A percentile compares a stretch with the other conserved stretches of the same genome.
Conservation (phyloP, 2,113 vertebrate species). For the human region GRCh38 chr5:112399001-112399500, state of each 20-base stretch:
- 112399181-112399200: neutral
- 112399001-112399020: neutral
- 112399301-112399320: neutral
- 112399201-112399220: neutral
- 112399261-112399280: neutral
- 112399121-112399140: neutral
- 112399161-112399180: neutral
- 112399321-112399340: neutral
- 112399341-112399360: neutral
- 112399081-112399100: neutral
- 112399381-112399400: neutral
- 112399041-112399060: neutral
- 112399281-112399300: neutral
- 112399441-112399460: neutral
- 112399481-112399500: neutral
- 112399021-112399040: neutral
- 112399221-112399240: neutral
- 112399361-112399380: neutral
- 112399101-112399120: neutral
- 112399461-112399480: neutral
- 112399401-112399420: neutral
- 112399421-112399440: neutral
- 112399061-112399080: neutral
- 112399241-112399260: neutral
- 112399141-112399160: neutral